phyloP scores from a whole-genome alignment of 2,797 vertebrate genomes.

The Myotis planiceps region DNA sequence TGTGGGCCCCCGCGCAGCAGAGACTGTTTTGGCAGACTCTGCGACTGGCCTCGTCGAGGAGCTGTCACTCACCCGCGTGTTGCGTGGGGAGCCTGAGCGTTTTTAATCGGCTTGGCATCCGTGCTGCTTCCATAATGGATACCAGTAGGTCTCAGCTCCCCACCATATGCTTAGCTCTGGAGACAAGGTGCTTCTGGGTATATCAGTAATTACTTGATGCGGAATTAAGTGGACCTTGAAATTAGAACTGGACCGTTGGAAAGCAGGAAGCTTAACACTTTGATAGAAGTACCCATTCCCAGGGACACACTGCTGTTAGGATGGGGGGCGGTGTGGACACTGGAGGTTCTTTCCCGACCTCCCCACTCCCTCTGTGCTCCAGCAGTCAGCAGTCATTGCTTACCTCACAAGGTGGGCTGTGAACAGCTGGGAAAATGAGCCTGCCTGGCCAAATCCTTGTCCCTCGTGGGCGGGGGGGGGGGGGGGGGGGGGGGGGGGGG shows the following conservation, averaged over 20 bases:
- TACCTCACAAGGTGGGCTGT: not conserved
- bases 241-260: slow-evolving; percentile 94
- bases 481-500: too few relatives aligned
- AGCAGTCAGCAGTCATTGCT: slow-evolving; percentile 76
- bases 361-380: not conserved
- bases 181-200: slow-evolving; percentile 95
- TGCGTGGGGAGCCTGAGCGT: slow-evolving; percentile 81
- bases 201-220: slow-evolving; percentile 96
- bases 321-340: not conserved
- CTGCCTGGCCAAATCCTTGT: slow-evolving; percentile 58
- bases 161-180: slow-evolving; percentile 95
- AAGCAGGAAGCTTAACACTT: slow-evolving; percentile 86
- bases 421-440: slow-evolving; percentile 27
- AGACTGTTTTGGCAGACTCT: slow-evolving; percentile 85
- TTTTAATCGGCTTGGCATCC: slow-evolving; percentile 90
- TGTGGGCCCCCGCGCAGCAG: slow-evolving; percentile 88
- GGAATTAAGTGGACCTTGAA: slow-evolving; percentile 99
- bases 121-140: slow-evolving; percentile 92
- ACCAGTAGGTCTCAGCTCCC: slow-evolving; percentile 93
- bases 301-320: not conserved
- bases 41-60: slow-evolving; percentile 85
- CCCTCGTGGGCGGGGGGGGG: too few relatives aligned
- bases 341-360: not conserved
- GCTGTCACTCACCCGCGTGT: slow-evolving; percentile 91
- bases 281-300: slow-evolving; percentile 82